Evolutionary conservation across 2,797 vertebrate genomes (phyloP), one percentile per base, ranked within the genome.

Genomic region (Dendrocincla tyrannina): DNA sequence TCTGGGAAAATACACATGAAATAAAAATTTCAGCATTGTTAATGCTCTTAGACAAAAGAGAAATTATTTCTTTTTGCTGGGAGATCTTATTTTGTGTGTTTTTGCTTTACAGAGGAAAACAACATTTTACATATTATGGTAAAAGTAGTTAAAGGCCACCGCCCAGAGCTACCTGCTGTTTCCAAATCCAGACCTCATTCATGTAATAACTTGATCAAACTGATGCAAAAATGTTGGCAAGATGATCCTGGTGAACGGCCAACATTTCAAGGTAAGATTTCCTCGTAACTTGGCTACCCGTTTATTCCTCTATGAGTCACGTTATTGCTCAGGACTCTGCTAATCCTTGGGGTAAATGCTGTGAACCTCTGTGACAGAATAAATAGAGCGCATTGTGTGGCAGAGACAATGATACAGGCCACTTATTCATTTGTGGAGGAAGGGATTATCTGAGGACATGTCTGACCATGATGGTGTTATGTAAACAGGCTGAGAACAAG

Each of bases 71-170:
- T 88, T 91, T 91, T 87, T 74, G 8, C 56, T 37, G 64, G 17
- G 33, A 77, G 35, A 53, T 67, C 85, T 91, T 86, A 81, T 53
- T 73, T 37, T 62, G 27, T 56, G 33, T 49, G 18, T 56, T 55
- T 95, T 76, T 85, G n/a, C 77, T 89, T 92, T 87, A 41, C 91
- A 99, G 99, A 99, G 33, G 99, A 99, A 96, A 99, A 99, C 91
- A 99, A 99, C 83, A 99, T 99, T 97, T 98, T 99, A 79, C 99
- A 99, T 95, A 99, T 99, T 95, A 99, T 99, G 99, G 98, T 99
- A 96, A 99, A 99, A 96, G 99, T 99, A 91, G 99, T 99, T 60
- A 99, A 99, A 93, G 99, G 99, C 16, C 98, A 99, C 83, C 99
- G 99, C 86, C 99, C 99, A 2, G 99, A 99, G 97, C 96, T 99